Conservation (phyloP, 2,888 invertebrate genomes). For the Lithosia quadra region DNA sequence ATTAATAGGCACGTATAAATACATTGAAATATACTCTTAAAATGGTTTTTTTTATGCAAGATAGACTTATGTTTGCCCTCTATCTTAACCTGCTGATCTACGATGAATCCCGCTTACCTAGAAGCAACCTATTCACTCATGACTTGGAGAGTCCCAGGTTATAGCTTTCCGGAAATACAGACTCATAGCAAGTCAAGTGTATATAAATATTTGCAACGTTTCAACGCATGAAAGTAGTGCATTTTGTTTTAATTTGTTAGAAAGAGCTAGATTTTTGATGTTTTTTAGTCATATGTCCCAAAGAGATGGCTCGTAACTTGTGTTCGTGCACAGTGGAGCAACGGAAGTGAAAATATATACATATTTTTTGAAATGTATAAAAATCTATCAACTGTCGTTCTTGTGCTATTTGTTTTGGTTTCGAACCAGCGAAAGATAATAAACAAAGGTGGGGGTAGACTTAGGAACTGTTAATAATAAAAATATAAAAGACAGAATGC, state of each 20-base stretch:
- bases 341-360: constrained; percentile 52
- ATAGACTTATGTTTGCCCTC: too few relatives aligned
- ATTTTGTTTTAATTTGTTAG: constrained; percentile 66
- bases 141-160: too few relatives aligned
- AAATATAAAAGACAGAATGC: background rate
- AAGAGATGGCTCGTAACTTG: constrained; percentile 61
- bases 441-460: background rate
- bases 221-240: constrained; percentile 45
- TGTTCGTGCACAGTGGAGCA: constrained; percentile 73
- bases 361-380: constrained; percentile 84
- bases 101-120: too few relatives aligned
- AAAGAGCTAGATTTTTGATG: constrained; percentile 81
- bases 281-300: constrained; percentile 74
- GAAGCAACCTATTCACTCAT: too few relatives aligned
- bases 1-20: too few relatives aligned
- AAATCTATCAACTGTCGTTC: constrained; percentile 66
- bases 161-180: too few relatives aligned
- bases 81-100: too few relatives aligned
- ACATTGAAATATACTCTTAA: too few relatives aligned
- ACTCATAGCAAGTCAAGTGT: background rate
- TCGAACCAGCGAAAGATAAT: constrained; percentile 42
- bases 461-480: background rate
- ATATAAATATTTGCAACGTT: constrained; percentile 34
- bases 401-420: constrained; percentile 53
- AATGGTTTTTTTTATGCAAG: too few relatives aligned